Base-by-base conservation (phyloP, 2,888 invertebrate genomes). In the Andrena bucephala region DNA sequence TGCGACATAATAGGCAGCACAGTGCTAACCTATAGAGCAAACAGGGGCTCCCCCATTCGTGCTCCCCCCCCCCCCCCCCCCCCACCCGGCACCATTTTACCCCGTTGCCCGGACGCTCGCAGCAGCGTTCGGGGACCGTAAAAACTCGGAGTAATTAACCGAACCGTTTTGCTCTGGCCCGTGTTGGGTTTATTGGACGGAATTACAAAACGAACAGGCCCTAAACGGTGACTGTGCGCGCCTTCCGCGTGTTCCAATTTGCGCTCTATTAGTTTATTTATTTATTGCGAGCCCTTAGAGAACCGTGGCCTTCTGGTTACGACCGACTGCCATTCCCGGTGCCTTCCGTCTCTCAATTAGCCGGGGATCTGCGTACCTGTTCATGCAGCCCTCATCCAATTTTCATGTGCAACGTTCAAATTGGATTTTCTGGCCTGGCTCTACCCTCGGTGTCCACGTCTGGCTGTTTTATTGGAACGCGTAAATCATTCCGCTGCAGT, bases 231-330 rank as follows among this genome's bases (percentile, higher is more conserved):
- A n/a, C 75, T 80, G 24, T 36, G 31, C 68, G 68, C 83, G 71
- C 57, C 62, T 74, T 85, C 85, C 68, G 80, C 74, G 77, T 87
- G 88, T 86, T 88, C 82, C 86, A 90, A 87, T 90, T 90, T 65
- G 67, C 65, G 77, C 77, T 16, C n/a, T 82, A 86, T 89, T 85
- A 84, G 74, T 90, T 90, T 88, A 87, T 85, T 85, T 83, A 85
- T 84, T 90, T 87, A 89, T 85, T 85, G 73, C 66, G 48, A 62
- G 4, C 36, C 27, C 52, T 52, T 24, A 27, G 36, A 68, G 54
- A 50, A 5, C 48, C 27, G 10, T 20, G 50, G 31, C 13, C 50
- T 68, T 57, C 13, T 20, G 24, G 3, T 10, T 20, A 8, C 27
- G 20, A n/a, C 36, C 33, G 72, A 2, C 36, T 27, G 10, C 33